Evolutionary conservation across 1,140 invertebrate genomes (phyloP).

Genomic region (Diprion similis): DNA sequence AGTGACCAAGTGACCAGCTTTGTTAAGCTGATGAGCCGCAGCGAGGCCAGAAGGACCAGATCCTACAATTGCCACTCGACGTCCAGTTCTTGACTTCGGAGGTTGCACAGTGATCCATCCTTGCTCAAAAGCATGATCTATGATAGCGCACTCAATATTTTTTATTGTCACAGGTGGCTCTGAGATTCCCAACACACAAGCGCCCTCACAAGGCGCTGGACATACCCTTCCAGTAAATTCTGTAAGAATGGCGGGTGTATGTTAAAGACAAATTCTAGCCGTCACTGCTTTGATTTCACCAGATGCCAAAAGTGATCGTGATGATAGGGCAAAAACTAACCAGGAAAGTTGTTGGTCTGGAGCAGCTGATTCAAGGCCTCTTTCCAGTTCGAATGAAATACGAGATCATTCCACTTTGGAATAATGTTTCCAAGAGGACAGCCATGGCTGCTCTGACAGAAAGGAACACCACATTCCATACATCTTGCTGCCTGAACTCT

Average conservation of each 20-base stretch:
- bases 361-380: conserved; percentile 95
- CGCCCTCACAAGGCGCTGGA: conserved; percentile 98
- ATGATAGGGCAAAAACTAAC: conserved; percentile 45
- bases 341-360: conserved; percentile 99
- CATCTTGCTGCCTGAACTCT: conserved; percentile 93
- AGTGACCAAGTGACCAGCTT: conserved; percentile 86
- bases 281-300: neutral
- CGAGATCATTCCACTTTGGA: conserved; percentile 98
- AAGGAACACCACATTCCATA: conserved; percentile 99
- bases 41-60: conserved; percentile 95
- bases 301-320: neutral
- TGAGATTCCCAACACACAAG: conserved; percentile 96
- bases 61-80: conserved; percentile 91
- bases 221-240: conserved; percentile 99
- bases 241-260: conserved; percentile 41
- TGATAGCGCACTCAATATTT: conserved; percentile 98
- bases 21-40: conserved; percentile 97
- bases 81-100: conserved; percentile 79
- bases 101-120: conserved; percentile 90
- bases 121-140: conserved; percentile 97
- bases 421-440: conserved; percentile 99
- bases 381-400: conserved; percentile 95
- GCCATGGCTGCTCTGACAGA: conserved; percentile 96
- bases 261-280: conserved; percentile 5
- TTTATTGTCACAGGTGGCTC: conserved; percentile 98